Base-by-base conservation (phyloP, 1,140 invertebrate species). In the Tribolium madens region DNA sequence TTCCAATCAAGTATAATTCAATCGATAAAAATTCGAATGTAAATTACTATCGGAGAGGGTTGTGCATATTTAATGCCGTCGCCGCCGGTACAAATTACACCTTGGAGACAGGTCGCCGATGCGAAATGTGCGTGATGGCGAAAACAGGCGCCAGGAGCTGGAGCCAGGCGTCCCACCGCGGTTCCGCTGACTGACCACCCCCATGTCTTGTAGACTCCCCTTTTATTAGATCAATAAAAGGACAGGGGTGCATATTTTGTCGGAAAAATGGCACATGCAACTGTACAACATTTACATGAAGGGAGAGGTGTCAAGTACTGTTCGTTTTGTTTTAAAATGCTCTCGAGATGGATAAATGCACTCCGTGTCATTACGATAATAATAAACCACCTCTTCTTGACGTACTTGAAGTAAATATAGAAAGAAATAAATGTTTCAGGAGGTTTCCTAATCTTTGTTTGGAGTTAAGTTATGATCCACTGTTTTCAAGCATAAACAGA, bases 111-210 rank as follows among this genome's bases (percentile, higher is more conserved):
- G 57, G 57, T 64, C 57, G 57, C n/a, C 57, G 57, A 9, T 64
- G n/a, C 26, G 12, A 64, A 31, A 33, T 13, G 57, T 64, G 57
- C 57, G 57, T 64, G 57, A 64, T 64, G 57, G 57, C 13, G 18
- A 33, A 33, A 33, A 64, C 57, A 64, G 57, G 57, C 57, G 57
- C 57, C 57, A 64, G 57, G 52, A 31, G 57, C 26, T 33, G 57
- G 57, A 64, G 57, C 57, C 53, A 17, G 36, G 47, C 50, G 73
- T 70, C 75, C 47, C 57, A 50, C 76, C 47, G 72, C 64, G 69
- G 79, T 81, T 81, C 79, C 79, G 73, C 72, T 79, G 77, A 76
- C 73, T 81, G 79, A 81, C 77, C 79, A 81, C 79, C 79, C 77
- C 79, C 77, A 79, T 68, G 71, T 75, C 57, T 53, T 78, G 10